Conservation (phyloP, 2,113 vertebrate genomes). For the Peucedramus taeniatus region DNA sequence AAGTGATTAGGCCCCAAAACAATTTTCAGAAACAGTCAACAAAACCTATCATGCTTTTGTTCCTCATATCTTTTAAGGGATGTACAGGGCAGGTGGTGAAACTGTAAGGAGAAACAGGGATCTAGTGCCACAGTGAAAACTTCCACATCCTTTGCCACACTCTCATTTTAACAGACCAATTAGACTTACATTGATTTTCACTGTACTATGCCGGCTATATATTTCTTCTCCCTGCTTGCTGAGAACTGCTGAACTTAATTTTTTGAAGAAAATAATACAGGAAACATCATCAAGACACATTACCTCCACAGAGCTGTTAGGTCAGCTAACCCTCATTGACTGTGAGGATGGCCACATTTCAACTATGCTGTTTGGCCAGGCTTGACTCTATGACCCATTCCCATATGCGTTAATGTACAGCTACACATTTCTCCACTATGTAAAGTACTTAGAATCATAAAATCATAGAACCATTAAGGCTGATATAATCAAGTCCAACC, state of each 20-base stretch:
- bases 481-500: background rate
- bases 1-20: background rate
- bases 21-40: background rate
- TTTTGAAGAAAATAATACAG: background rate
- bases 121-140: background rate
- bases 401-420: background rate
- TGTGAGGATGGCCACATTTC: background rate
- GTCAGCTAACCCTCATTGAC: background rate
- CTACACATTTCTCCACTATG: background rate
- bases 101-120: background rate
- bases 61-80: background rate
- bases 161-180: background rate
- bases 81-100: background rate
- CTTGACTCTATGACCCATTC: background rate
- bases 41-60: background rate
- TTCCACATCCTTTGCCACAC: background rate
- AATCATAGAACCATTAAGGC: background rate
- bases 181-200: background rate
- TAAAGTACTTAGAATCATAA: background rate
- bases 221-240: background rate
- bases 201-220: rapidly evolving
- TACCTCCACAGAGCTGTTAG: background rate
- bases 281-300: background rate
- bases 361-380: background rate
- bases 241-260: background rate